Evolutionary conservation across 2,888 invertebrate genomes (phyloP).

Genomic region (Dryadula phaetusa): DNA sequence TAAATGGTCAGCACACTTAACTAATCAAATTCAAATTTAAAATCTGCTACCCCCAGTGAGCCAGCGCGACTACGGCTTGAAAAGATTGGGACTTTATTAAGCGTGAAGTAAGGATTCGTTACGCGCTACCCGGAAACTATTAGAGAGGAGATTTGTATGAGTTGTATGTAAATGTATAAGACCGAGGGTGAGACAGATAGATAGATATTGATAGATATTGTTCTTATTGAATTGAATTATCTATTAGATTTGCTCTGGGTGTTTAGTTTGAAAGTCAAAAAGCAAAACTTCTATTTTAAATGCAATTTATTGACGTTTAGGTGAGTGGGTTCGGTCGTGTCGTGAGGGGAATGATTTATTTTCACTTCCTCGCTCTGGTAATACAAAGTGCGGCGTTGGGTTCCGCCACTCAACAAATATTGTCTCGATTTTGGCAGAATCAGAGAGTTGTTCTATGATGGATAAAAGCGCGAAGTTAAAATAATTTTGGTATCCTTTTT

Average conservation of each 20-base stretch:
- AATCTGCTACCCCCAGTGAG: conserved; percentile 80
- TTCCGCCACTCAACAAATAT: no score
- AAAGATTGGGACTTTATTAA: conserved; percentile 83
- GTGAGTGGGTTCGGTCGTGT: no score
- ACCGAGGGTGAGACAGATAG: conserved; percentile 76
- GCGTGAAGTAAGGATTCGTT: conserved; percentile 83
- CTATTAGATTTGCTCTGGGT: conserved; percentile 58
- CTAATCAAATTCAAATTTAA: conserved; percentile 85
- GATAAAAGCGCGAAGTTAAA: no score
- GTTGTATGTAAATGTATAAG: conserved; percentile 59
- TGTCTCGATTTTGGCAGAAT: no score
- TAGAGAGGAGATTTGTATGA: conserved; percentile 80
- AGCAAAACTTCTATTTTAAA: no score
- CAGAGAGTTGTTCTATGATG: no score
- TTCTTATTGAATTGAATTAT: conserved; percentile 74
- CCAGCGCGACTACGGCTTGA: conserved; percentile 74
- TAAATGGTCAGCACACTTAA: conserved; percentile 83
- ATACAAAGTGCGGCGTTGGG: no score
- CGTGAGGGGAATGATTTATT: no score
- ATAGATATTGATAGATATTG: conserved; percentile 74
- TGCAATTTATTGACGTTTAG: no score
- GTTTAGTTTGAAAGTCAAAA: no score
- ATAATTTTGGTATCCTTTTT: no score
- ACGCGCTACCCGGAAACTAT: conserved; percentile 86
- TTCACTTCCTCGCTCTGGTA: no score